phyloP scores from a whole-genome alignment of 2,113 vertebrate species.

The Eolophus roseicapilla region DNA sequence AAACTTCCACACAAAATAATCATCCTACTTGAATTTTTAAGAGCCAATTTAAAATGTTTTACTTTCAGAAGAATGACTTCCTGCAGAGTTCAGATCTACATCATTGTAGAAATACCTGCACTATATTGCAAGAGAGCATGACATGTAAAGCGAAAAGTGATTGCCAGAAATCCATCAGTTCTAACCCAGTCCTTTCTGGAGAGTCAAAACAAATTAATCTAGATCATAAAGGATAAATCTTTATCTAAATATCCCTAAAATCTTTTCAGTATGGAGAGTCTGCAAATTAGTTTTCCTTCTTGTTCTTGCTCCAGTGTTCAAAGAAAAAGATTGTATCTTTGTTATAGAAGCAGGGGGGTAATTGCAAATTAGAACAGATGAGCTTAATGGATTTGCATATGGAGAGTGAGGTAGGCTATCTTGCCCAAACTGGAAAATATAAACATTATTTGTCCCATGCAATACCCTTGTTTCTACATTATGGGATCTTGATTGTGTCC shows the following conservation, averaged over 20 bases:
- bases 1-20: conserved; percentile 4
- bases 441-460: background rate
- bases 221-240: background rate
- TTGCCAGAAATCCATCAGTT: background rate
- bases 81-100: background rate
- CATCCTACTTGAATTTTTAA: conserved; percentile 12
- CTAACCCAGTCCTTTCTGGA: background rate
- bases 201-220: background rate
- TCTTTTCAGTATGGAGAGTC: background rate
- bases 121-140: background rate
- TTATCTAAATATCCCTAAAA: background rate
- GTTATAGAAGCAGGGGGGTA: background rate
- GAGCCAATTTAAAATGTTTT: background rate
- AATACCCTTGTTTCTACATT: background rate
- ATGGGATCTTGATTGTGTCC: background rate
- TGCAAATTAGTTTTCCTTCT: background rate
- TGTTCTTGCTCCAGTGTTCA: background rate
- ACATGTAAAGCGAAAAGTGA: background rate
- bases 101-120: background rate
- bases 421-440: background rate
- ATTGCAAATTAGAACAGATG: background rate
- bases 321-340: background rate
- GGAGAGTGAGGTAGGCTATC: background rate
- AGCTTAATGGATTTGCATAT: background rate
- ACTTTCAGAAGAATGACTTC: background rate